Conservation (phyloP, 30 jellyfish, hydroid and myxozoan genomes). For the Clytia hemisphaerica region DNA sequence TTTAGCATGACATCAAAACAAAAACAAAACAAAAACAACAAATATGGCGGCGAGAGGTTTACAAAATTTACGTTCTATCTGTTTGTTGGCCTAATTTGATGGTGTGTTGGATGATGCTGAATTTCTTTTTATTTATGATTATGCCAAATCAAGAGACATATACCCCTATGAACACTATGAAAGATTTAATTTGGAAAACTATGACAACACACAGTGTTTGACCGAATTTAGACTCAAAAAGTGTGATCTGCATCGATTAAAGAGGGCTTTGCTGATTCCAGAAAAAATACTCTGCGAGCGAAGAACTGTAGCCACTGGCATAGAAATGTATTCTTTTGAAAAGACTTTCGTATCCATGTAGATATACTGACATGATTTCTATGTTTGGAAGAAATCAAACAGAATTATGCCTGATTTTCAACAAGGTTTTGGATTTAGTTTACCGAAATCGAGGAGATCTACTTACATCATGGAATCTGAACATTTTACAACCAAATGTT, state of each 20-base stretch:
- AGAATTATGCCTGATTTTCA: background rate
- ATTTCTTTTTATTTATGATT: background rate
- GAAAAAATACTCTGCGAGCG: background rate
- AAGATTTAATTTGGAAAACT: background rate
- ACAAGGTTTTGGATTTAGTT: background rate
- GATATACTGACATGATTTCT: conserved; percentile 1
- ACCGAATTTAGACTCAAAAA: background rate
- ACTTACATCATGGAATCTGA: background rate
- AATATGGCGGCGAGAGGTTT: no score
- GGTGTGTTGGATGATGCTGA: no score
- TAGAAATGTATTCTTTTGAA: background rate
- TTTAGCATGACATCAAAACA: no score
- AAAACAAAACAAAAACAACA: no score
- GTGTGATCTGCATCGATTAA: background rate
- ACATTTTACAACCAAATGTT: background rate
- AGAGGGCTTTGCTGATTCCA: background rate
- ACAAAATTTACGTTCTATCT: no score
- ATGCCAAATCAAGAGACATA: background rate
- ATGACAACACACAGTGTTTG: background rate
- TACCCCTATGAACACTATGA: background rate
- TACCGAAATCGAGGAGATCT: background rate
- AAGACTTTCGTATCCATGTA: background rate
- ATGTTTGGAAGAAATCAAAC: background rate
- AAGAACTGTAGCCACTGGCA: conserved; percentile 8
- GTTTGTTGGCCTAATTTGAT: no score